Evolutionary conservation across 2,888 invertebrate species (phyloP).

Genomic region (Calliphora vomitoria): DNA sequence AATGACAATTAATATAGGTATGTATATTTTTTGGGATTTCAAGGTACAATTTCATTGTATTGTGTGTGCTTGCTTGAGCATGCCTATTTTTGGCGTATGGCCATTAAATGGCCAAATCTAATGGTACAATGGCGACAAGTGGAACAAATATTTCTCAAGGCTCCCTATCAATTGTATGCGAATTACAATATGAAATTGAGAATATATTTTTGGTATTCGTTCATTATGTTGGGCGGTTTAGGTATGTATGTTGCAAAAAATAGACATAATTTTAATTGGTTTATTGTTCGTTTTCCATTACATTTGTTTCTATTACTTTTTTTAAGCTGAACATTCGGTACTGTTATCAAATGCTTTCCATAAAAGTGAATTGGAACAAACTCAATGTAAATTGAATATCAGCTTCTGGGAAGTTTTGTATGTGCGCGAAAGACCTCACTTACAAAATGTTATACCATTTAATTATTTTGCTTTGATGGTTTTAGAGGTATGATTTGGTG

Average conservation of each 20-base stretch:
- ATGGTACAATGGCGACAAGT: conserved; percentile 80
- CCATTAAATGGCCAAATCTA: conserved; percentile 81
- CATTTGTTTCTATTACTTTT: background rate
- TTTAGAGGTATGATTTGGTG: conserved; percentile 77
- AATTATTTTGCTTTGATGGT: conserved; percentile 79
- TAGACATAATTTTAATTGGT: background rate
- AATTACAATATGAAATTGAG: conserved; percentile 79
- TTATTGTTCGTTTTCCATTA: background rate
- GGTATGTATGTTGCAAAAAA: conserved; percentile 70
- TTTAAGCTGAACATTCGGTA: conserved; percentile 80
- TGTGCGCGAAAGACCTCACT: conserved; percentile 80
- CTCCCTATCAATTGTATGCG: conserved; percentile 81
- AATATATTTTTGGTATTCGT: conserved; percentile 77
- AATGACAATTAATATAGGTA: background rate
- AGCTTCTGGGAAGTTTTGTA: conserved; percentile 79
- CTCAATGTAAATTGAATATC: conserved; percentile 80
- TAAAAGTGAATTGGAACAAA: conserved; percentile 78
- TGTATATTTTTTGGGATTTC: background rate
- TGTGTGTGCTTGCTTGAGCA: conserved; percentile 81
- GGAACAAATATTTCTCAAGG: conserved; percentile 81
- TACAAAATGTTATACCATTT: conserved; percentile 78
- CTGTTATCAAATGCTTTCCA: conserved; percentile 79
- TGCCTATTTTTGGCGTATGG: conserved; percentile 81
- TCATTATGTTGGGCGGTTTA: conserved; percentile 79
- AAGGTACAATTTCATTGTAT: conserved; percentile 78